These are phyloP conservation scores for Charina bottae DNA, from an alignment of 2,113 vertebrate genomes.

Conservation along the genomic window DNA sequence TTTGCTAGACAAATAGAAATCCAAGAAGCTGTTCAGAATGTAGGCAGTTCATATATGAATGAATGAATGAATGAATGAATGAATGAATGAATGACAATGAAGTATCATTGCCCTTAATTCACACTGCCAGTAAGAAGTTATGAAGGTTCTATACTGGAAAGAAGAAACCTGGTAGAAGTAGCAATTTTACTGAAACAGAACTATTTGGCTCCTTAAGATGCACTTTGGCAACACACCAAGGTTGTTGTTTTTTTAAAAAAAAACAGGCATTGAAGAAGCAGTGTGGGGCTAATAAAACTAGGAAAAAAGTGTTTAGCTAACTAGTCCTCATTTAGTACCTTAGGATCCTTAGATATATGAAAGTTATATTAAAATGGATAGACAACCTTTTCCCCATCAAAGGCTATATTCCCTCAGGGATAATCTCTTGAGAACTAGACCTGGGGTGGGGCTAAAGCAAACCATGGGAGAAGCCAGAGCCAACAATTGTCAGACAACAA, in stretches of 20 bases:
- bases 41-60: neutral
- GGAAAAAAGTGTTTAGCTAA: neutral
- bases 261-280: neutral
- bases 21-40: conserved; percentile 55
- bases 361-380: neutral
- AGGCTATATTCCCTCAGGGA: neutral
- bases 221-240: neutral
- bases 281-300: neutral
- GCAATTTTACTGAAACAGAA: neutral
- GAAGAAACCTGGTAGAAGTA: neutral
- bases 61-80: too few relatives aligned
- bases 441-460: neutral
- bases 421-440: neutral
- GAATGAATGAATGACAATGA: neutral
- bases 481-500: neutral
- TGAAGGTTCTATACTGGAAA: neutral
- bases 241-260: neutral
- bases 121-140: neutral
- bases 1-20: conserved; percentile 65
- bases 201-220: neutral
- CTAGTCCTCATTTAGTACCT: neutral
- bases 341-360: neutral
- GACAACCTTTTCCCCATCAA: neutral
- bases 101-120: neutral
- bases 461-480: neutral